phyloP scores from a whole-genome alignment of 2,113 vertebrate genomes.

The Scomber scombrus region DNA sequence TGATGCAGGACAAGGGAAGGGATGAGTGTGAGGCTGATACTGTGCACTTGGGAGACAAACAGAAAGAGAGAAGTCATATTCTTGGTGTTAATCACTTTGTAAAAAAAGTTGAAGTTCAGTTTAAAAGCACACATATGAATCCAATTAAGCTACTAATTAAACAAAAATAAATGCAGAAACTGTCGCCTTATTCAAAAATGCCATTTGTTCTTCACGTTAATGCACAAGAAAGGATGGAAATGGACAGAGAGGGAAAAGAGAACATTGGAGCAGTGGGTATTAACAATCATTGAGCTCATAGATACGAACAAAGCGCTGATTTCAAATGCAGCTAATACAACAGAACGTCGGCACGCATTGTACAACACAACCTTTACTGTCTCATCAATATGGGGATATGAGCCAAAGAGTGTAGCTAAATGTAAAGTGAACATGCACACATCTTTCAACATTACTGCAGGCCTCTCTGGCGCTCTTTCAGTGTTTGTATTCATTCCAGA shows the following conservation, averaged over 20 bases:
- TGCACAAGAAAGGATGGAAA: neutral
- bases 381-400: neutral
- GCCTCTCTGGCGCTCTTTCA: neutral
- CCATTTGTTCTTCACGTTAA: constrained; percentile 18
- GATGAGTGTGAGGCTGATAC: constrained; percentile 56
- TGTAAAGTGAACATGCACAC: neutral
- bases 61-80: constrained; percentile 29
- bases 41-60: neutral
- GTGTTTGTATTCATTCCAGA: neutral
- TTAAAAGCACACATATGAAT: constrained; percentile 22
- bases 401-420: neutral
- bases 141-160: neutral
- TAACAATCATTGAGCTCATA: neutral
- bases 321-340: neutral
- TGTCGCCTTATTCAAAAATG: constrained; percentile 16
- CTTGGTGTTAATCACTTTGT: constrained; percentile 30
- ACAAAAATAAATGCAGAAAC: too few species aligned
- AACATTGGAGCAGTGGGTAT: neutral
- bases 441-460: neutral
- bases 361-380: too few species aligned
- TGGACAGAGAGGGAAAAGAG: neutral
- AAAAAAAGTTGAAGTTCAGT: neutral
- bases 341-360: neutral
- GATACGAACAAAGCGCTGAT: neutral
- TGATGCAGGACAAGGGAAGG: constrained; percentile 68